Percentiles rank a stretch among this genome's conserved stretches.
These are phyloP conservation scores for Balaenoptera acutorostrata DNA, from an alignment of 2,113 vertebrate genomes.

Conservation along the genomic window DNA sequence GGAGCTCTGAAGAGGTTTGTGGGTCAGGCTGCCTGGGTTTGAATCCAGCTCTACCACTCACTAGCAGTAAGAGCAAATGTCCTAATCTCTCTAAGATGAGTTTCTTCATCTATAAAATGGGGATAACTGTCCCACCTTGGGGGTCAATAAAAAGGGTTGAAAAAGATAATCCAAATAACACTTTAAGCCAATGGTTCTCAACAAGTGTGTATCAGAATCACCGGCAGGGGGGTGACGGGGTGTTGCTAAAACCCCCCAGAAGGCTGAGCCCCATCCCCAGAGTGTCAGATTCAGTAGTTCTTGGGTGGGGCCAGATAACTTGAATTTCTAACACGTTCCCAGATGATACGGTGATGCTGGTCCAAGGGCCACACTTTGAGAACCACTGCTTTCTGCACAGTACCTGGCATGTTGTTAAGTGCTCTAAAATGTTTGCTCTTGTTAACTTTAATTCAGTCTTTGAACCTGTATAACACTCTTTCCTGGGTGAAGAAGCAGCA, in stretches of 20 bases:
- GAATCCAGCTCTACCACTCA: background rate
- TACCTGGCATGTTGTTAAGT: too few species aligned
- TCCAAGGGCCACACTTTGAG: background rate
- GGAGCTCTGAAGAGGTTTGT: fast-evolving
- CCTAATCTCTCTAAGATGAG: background rate
- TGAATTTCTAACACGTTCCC: background rate
- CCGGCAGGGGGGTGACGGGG: background rate
- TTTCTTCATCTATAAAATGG: background rate
- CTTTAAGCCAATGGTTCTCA: background rate
- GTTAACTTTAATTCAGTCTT: background rate
- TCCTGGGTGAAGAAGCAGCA: background rate
- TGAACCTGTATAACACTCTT: fast-evolving
- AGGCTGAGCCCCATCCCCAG: background rate
- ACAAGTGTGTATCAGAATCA: background rate
- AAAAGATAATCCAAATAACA: background rate
- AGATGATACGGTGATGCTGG: background rate
- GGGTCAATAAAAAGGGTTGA: background rate
- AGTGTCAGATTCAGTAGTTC: background rate
- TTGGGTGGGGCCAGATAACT: background rate
- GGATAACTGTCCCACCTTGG: background rate
- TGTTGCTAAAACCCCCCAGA: background rate
- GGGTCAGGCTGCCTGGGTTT: background rate
- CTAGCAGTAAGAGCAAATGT: background rate
- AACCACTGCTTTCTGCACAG: background rate
- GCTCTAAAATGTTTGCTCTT: background rate